Base-by-base conservation (phyloP, 2,888 invertebrate genomes). In the Lathronympha strigana region DNA sequence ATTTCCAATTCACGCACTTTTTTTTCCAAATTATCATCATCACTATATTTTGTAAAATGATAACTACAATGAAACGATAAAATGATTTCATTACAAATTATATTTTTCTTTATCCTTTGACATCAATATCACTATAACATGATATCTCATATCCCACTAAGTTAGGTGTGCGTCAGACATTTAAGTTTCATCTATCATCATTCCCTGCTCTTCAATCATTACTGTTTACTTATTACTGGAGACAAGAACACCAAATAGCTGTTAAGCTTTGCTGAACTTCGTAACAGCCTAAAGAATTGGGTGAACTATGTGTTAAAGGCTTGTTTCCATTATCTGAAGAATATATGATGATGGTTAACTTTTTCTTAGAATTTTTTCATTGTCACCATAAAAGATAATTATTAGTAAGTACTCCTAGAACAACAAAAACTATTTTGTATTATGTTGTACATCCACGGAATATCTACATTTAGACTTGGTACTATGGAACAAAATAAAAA, bases 141-240 rank as follows among this genome's bases (percentile, higher is more conserved):
- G 74, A 77, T 78, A 79, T 76, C 76, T 77, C 76, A 76, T 77
- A 79, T 74, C 72, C 71, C 82, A 78, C 70, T 70, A 74, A 74
- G 79, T 79, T 82, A 80, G 79, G 75, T 67, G 82, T 87, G 88
- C 86, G 88, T 87, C 72, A 79, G 86, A 85, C 84, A 86, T 84
- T 83, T 80, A 79, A 83, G 84, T 85, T 84, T 84, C 90, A 92
- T 92, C 90, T 88, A 92, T 92, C 92, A 90, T 90, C 83, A 85
- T 87, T 79, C 76, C 75, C 71, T 77, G 79, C 83, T 83, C 80
- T 81, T 91, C 90, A 80, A 90, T 92, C 91, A 92, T 91, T 88
- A 90, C 84, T 89, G 90, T 92, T 90, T 88, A 80, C 84, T 83
- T 80, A 76, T 76, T 74, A 71, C 73, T 73, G 74, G 71, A 81